phyloP scores from a whole-genome alignment of 2,888 invertebrate species.

The Stomorhina lunata region DNA sequence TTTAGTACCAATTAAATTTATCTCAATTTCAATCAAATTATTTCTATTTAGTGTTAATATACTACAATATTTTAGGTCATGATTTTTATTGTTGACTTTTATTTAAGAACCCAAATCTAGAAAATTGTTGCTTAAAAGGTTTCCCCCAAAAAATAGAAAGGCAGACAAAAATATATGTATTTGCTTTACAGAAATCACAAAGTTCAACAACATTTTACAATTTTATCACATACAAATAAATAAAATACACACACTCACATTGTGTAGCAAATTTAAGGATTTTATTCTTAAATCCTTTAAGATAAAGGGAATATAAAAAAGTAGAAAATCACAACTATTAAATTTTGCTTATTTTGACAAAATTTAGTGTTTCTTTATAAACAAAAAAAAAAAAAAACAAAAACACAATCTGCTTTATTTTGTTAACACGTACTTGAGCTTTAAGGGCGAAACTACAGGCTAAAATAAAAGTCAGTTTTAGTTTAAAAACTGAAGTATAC shows the following conservation, averaged over 20 bases:
- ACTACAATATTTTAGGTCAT: too few relatives aligned
- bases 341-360: constrained; percentile 35
- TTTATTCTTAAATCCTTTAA: not conserved
- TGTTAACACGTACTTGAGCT: not conserved
- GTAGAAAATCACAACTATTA: constrained; percentile 15
- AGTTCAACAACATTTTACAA: not conserved
- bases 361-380: constrained; percentile 36
- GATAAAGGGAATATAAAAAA: not conserved
- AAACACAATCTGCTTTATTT: not conserved
- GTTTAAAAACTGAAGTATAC: constrained; percentile 13
- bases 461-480: not conserved
- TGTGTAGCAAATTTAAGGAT: not conserved
- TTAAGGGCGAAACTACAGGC: not conserved
- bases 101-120: not conserved
- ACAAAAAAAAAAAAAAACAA: too few relatives aligned
- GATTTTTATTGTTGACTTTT: not conserved
- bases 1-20: not conserved
- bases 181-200: not conserved
- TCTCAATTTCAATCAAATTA: not conserved
- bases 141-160: not conserved
- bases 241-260: not conserved
- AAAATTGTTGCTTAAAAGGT: not conserved
- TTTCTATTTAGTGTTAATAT: not conserved
- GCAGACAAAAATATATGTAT: not conserved
- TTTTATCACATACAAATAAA: too few relatives aligned